Base-by-base conservation (phyloP, 2,888 invertebrate genomes). In the Amphipyra tragopoginis region DNA sequence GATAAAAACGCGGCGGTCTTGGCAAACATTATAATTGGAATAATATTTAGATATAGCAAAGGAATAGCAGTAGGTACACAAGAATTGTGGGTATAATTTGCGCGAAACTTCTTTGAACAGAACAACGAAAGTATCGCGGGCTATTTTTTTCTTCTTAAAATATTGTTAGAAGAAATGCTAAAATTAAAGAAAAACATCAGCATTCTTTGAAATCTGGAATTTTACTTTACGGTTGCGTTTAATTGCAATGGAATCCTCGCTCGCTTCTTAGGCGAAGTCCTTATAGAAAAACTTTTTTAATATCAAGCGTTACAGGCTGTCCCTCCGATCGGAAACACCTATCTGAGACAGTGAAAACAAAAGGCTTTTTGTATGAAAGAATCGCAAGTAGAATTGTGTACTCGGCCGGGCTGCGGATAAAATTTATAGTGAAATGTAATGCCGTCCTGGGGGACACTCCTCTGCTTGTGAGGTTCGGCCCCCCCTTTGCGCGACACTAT, bases 231-330 rank as follows among this genome's bases (percentile, higher is more conserved):
- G 81, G 80, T 80, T 82, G 74, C 75, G 81, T 86, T 84, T 89
- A 86, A 89, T 90, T 90, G 87, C 85, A 86, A 83, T 83, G 80
- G 83, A 88, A 86, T 87, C 81, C 72, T 86, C 79, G 80, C 78
- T 81, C 81, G 77, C 75, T 83, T 84, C 82, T 79, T 75, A 76
- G 75, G 77, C 80, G 75, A 73, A 82, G 82, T 86, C 79, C 84
- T 89, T 89, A 89, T 85, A 85, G 85, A 86, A 87, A 93, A 93
- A 93, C 90, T 93, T 94, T 93, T 93, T 93, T 93, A 93, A 94
- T 94, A 93, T 92, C 89, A 87, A 88, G 85, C 86, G 87, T 90
- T 87, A 87, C 86, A 85, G 86, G 74, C 86, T 87, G 90, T 89
- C 89, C 88, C 83, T 90, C 84, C 87, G 86, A 91, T 90, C 86